A percentile compares a stretch with the other conserved stretches of the same genome.
Conservation (phyloP, 2,797 vertebrate genomes). For the Emydoidea blandingii region DNA sequence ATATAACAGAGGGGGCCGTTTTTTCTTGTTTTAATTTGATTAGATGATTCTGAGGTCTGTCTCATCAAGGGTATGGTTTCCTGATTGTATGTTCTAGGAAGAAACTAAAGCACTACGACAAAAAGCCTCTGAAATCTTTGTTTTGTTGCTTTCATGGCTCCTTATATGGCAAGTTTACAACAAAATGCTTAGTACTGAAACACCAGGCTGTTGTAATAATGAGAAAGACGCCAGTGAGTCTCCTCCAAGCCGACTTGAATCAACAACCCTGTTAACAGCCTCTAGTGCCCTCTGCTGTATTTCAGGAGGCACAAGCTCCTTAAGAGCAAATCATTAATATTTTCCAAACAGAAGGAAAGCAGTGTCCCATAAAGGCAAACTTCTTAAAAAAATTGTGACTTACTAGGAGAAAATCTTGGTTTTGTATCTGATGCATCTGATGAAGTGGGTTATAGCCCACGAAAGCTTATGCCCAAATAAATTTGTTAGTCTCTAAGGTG, state of each 20-base stretch:
- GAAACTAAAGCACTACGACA: slow-evolving; percentile 48
- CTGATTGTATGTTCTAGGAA: slow-evolving; percentile 44
- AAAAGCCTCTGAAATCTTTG: slow-evolving; percentile 53
- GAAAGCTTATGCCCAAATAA: too few species aligned
- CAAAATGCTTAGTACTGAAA: slow-evolving; percentile 33
- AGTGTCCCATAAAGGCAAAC: rapidly evolving
- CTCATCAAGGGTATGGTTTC: slow-evolving; percentile 51
- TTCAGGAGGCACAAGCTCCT: neutral
- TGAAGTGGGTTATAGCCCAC: too few species aligned
- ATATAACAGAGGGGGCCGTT: slow-evolving; percentile 10
- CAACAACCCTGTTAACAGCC: neutral
- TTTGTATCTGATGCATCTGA: neutral
- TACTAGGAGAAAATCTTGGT: neutral
- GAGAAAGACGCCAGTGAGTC: neutral
- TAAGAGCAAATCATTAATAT: neutral
- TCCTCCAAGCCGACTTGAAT: neutral
- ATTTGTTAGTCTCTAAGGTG: too few species aligned
- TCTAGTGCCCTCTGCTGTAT: slow-evolving; percentile 72
- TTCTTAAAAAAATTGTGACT: rapidly evolving
- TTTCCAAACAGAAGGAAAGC: neutral
- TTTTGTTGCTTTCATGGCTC: slow-evolving; percentile 42
- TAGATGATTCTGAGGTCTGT: slow-evolving; percentile 35
- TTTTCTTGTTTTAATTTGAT: slow-evolving; percentile 50
- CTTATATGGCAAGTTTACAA: slow-evolving; percentile 35
- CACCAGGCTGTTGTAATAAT: neutral